A percentile compares a stretch with the other conserved stretches of the same genome.
Conservation (phyloP, 2,797 vertebrate species). For the Sebastes taczanowskii region DNA sequence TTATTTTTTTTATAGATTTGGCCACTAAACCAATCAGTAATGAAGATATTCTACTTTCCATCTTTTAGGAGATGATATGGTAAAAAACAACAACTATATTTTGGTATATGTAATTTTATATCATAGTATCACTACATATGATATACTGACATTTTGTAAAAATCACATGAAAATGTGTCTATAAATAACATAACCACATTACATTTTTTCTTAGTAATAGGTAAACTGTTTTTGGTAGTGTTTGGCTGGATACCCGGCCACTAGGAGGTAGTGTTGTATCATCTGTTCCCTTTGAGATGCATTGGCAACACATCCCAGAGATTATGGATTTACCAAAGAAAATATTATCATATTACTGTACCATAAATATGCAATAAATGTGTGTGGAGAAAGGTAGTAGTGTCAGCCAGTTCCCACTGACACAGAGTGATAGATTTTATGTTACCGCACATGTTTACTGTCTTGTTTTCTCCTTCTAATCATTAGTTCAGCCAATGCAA, state of each 20-base stretch:
- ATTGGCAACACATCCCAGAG: background rate
- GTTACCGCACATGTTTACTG: background rate
- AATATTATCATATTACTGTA: background rate
- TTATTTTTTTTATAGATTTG: background rate
- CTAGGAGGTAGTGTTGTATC: slow-evolving; percentile 48
- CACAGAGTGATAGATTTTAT: background rate
- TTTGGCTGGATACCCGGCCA: slow-evolving; percentile 24
- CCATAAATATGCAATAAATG: background rate
- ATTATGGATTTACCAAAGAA: background rate
- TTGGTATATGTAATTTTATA: background rate
- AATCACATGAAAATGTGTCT: background rate
- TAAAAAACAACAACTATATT: background rate
- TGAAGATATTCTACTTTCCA: background rate
- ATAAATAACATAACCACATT: background rate
- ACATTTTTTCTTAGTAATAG: background rate
- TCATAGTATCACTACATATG: background rate
- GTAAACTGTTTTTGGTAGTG: background rate
- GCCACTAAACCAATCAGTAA: background rate
- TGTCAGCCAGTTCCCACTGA: background rate
- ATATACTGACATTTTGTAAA: background rate
- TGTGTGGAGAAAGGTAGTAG: background rate
- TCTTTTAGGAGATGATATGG: background rate
- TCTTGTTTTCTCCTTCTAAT: background rate
- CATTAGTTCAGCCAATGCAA: slow-evolving; percentile 92
- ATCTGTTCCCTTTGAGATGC: background rate